phyloP scores from a whole-genome alignment of 2,797 vertebrate species.

The Ceryle rudis region DNA sequence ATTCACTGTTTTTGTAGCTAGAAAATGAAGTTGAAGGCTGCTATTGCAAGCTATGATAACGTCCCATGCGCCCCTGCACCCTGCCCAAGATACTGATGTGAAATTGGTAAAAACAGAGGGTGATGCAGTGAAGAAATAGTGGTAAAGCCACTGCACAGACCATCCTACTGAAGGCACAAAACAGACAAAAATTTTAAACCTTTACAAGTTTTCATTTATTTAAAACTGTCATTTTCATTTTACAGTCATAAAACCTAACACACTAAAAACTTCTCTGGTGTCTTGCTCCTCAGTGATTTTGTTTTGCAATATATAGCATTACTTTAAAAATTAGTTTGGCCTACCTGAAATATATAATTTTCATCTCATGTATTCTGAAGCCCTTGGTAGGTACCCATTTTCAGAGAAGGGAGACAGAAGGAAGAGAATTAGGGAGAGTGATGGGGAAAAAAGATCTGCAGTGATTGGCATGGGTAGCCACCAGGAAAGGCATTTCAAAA shows the following conservation, averaged over 20 bases:
- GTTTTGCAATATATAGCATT: neutral
- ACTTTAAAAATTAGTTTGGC: neutral
- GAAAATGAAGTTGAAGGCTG: neutral
- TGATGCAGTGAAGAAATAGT: neutral
- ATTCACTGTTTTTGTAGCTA: neutral
- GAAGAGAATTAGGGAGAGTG: neutral
- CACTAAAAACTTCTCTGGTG: neutral
- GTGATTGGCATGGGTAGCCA: neutral
- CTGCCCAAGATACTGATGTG: neutral
- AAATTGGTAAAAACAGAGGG: neutral
- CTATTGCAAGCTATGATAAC: neutral
- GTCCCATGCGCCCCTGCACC: rapidly evolving
- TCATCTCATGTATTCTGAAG: neutral
- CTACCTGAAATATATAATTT: neutral
- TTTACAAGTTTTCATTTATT: neutral
- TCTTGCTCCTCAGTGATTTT: neutral
- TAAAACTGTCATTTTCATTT: neutral
- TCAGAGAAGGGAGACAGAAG: neutral
- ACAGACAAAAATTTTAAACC: neutral
- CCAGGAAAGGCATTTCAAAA: neutral
- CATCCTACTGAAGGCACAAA: neutral
- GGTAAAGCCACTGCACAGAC: neutral
- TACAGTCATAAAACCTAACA: neutral
- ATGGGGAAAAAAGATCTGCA: neutral
- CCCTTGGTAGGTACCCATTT: neutral